These are phyloP conservation scores for Anguilla japonica DNA, from an alignment of 2,113 vertebrate genomes.

Conservation along the genomic window DNA sequence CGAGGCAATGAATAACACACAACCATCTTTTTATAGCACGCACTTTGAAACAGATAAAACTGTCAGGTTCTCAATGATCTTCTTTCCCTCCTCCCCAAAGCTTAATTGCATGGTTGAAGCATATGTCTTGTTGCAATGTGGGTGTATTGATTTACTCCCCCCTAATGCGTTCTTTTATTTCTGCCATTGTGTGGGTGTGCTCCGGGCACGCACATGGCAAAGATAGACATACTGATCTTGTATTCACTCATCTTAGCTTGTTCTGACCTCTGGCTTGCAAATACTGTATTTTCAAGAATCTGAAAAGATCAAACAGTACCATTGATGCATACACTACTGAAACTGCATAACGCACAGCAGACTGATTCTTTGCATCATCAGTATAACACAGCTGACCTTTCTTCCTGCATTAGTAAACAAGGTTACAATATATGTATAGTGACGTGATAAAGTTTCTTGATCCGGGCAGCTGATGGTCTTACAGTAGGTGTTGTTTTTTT, in stretches of 20 bases:
- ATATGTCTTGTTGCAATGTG: not conserved
- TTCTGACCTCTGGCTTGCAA: not conserved
- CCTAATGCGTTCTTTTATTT: not conserved
- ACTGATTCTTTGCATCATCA: not conserved
- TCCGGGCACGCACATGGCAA: not conserved
- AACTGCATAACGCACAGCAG: too few species aligned
- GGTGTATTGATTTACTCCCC: not conserved
- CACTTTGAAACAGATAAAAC: not conserved
- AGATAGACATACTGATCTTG: not conserved
- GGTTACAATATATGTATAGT: too few species aligned
- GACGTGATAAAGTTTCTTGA: too few species aligned
- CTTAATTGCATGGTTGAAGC: constrained; percentile 1
- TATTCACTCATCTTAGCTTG: not conserved
- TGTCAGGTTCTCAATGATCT: not conserved
- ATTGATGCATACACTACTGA: not conserved
- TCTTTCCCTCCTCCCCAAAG: not conserved
- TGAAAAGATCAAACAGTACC: not conserved
- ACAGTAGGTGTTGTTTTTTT: too few species aligned
- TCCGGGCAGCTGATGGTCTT: too few species aligned
- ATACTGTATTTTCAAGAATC: not conserved
- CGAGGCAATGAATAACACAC: not conserved
- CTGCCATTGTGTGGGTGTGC: not conserved
- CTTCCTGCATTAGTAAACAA: too few species aligned
- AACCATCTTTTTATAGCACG: not conserved
- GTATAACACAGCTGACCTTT: not conserved